Evolutionary conservation across 2,888 invertebrate species (phyloP), one percentile per base, ranked within the genome.

Genomic region (Cephus rjabovi): DNA sequence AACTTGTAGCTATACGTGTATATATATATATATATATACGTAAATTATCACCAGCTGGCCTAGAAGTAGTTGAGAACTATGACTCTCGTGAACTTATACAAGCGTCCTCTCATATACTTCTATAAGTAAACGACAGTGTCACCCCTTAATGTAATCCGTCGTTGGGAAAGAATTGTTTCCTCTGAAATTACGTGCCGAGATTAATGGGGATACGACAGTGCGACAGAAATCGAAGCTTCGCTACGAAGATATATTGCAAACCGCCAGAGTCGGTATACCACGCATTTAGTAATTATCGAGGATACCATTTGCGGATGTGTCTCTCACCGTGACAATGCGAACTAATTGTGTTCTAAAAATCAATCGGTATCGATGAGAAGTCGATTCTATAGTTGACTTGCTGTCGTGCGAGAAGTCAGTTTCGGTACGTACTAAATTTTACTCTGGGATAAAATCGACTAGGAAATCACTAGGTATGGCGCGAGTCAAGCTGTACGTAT

Each of bases 391-490:
- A 56, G 56, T 9, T 56, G 23, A 56, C 56, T 23, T 23, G 23
- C 56, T 56, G 23, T 56, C 56, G 56, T 56, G 56, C 77, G 73
- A 56, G 75, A 75, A 75, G 76, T 75, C 78, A 77, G 77, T 76
- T 79, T 81, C 73, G 80, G 77, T 83, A 85, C 85, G 84, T 85
- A 83, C 83, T 78, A 81, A 78, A 83, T 86, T 85, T 83, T 81
- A 85, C 85, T 87, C 86, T 87, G 85, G 84, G 84, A 84, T 83
- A 84, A 85, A 86, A 84, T 86, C 85, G 83, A 87, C 86, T 82
- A 81, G 84, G 80, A 84, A 83, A 83, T 84, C 83, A 80, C 77
- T 81, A 75, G 76, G 79, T 80, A 78, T 79, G 84, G 77, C 75
- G 81, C 75, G 76, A 79, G 78, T 83, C 81, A 82, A 83, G 76